These are phyloP conservation scores for Manis crassicaudata DNA, from an alignment of 2,797 vertebrate species.

Conservation along the genomic window DNA sequence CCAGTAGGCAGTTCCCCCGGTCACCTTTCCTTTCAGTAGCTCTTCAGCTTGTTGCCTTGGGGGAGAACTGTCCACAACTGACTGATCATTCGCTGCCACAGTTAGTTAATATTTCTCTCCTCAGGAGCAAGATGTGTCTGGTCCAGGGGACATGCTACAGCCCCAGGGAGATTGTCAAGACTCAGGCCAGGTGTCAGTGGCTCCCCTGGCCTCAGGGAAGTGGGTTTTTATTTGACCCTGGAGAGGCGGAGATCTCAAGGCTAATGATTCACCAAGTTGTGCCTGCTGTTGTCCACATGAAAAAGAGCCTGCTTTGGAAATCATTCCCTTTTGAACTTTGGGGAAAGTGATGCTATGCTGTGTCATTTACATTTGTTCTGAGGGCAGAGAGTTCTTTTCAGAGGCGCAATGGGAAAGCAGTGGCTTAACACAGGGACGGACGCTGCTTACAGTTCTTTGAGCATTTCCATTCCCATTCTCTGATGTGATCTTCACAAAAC, in stretches of 20 bases:
- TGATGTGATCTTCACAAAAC: background rate
- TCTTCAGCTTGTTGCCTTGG: conserved; percentile 16
- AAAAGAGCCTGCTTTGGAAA: background rate
- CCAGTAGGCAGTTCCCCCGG: background rate
- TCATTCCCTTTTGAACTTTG: conserved; percentile 38
- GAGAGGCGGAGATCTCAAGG: background rate
- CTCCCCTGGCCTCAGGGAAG: background rate
- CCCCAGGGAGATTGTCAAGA: background rate
- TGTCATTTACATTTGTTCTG: background rate
- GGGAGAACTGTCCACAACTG: conserved; percentile 67
- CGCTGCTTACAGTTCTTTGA: background rate
- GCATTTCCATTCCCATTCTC: background rate
- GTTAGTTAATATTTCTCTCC: conserved; percentile 83
- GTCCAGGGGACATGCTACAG: background rate
- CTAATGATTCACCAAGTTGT: conserved; percentile 49
- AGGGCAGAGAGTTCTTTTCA: background rate
- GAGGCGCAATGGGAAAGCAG: background rate
- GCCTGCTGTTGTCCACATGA: background rate
- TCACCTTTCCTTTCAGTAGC: background rate
- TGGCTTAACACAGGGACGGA: background rate
- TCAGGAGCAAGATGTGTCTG: conserved; percentile 24
- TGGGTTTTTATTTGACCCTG: conserved; percentile 6
- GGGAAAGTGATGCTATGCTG: background rate
- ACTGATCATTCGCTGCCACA: conserved; percentile 77
- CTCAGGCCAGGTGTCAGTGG: background rate